Evolutionary conservation across 1,140 invertebrate genomes (phyloP), one percentile per base, ranked within the genome.

Genomic region (Drosophila miranda): DNA sequence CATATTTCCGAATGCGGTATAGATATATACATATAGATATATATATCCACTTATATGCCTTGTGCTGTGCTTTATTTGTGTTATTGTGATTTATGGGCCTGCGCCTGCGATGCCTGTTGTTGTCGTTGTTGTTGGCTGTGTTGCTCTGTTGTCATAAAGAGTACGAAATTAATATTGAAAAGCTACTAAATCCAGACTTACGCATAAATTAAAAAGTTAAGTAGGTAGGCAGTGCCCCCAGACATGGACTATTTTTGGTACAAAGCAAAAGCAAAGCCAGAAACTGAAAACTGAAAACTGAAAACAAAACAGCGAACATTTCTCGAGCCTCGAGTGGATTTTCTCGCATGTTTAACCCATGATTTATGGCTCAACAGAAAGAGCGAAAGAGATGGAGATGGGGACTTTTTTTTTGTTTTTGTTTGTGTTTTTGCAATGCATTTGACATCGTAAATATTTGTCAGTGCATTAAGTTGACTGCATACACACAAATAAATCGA

Each of bases 371-470:
- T 30, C 63, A 59, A 52, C 16, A 67, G 54, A 53, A 19, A 19
- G 75, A 44, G 53, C 30, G 58, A 49, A 51, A 19, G 14, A 51
- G 26, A 51, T 26, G 61, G 16, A 28, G 46, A 63, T 42, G 56
- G 53, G 68, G 73, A 68, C 79, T 73, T 75, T 79, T 7, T 7
- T 30, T 30, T 30, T 30, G 7, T 28, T 28, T 7, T 28, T 28
- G 28, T 8, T 28, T 28, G 6, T 28, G 7, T 7, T 9, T 80
- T 78, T 82, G 68, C 76, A 74, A 70, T 77, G 81, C 81, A 76
- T 75, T 79, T 86, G 81, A 84, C 81, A 84, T 84, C 81, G 81
- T 86, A 82, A 86, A 86, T 84, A 82, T 82, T 82, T 77, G 79
- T 77, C 69, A 77, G 67, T 75, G 71, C 75, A 71, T 66, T 71